Evolutionary conservation across 2,113 vertebrate species (phyloP), one percentile per base, ranked within the genome.

Genomic region (Nicator chloris): DNA sequence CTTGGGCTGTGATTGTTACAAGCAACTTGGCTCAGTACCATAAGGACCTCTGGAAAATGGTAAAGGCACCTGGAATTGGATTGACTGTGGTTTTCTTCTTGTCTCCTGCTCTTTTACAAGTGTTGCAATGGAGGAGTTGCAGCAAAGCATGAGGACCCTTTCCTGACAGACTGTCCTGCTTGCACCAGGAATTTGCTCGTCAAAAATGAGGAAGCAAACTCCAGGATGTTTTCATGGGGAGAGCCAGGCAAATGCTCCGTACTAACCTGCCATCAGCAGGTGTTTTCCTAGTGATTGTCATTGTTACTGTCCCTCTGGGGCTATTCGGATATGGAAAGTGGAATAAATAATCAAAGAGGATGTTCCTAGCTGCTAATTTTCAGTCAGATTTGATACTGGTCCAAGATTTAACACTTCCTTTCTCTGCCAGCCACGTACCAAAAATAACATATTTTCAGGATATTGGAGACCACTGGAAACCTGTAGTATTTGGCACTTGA

Each of bases 361-460:
- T 97, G 95, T 94, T 96, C 94, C 90, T 88, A 91, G 72, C 88
- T 97, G 92, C 90, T 97, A 92, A 90, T 96, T 97, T 96, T 93
- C 92, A 88, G 95, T 82, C 95, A 64, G 87, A 91, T 94, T 92
- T 97, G 95, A 92, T 80, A 20, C 31, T 17, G 44, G n/a, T 79
- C 93, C 95, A 97, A 93, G 90, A 90, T 95, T 91, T 96, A 97
- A 95, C 94, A 93, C 95, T 97, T 96, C 95, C 92, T 88, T 89
- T 95, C 69, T 88, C 82, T 95, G 95, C 90, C 93, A 95, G 47
- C 92, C 90, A 57, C 77, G 28, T 88, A 79, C 85, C 95, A 96
- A 95, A 94, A 96, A 96, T 97, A 97, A 90, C 76, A 49, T 90
- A 66, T 97, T 97, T 96, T 95, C 92, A 95, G 93, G 90, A 92